phyloP scores from a whole-genome alignment of 1,140 invertebrate species.

The Acromyrmex charruanus region DNA sequence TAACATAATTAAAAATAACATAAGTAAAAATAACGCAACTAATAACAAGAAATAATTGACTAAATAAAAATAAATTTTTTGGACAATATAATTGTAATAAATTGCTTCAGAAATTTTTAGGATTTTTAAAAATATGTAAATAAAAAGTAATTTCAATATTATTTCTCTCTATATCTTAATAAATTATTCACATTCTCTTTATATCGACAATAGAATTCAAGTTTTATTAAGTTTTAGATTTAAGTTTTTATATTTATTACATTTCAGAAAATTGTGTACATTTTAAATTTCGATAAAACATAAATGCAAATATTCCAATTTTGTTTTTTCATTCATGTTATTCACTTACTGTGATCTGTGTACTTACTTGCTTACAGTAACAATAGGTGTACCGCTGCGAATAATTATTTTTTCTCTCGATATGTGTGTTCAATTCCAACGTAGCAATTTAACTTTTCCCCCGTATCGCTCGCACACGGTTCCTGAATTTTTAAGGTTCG shows the following conservation, averaged over 20 bases:
- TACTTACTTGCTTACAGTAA: not conserved
- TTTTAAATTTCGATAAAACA: not conserved
- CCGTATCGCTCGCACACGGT: not conserved
- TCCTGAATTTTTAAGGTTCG: conserved; percentile 31
- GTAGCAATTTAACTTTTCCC: conserved; percentile 40
- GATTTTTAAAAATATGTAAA: not conserved
- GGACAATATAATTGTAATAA: not conserved
- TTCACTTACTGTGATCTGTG: not conserved
- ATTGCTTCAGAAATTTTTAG: not conserved
- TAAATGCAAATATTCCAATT: not conserved
- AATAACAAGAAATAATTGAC: no score
- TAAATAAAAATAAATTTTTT: not conserved
- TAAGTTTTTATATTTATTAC: not conserved
- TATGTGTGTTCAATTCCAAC: not conserved
- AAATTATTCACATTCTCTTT: not conserved
- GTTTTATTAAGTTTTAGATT: not conserved
- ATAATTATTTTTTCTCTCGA: conserved; percentile 32
- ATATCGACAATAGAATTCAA: not conserved
- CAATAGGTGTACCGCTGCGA: not conserved
- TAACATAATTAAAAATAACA: no score
- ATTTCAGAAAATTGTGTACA: not conserved
- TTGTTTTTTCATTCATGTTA: not conserved
- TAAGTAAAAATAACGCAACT: no score
- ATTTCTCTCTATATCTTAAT: not conserved
- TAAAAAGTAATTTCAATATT: not conserved